Percentiles rank a stretch among this genome's conserved stretches.
phyloP scores from a whole-genome alignment of 2,113 vertebrate genomes.

The Archocentrus centrarchus region DNA sequence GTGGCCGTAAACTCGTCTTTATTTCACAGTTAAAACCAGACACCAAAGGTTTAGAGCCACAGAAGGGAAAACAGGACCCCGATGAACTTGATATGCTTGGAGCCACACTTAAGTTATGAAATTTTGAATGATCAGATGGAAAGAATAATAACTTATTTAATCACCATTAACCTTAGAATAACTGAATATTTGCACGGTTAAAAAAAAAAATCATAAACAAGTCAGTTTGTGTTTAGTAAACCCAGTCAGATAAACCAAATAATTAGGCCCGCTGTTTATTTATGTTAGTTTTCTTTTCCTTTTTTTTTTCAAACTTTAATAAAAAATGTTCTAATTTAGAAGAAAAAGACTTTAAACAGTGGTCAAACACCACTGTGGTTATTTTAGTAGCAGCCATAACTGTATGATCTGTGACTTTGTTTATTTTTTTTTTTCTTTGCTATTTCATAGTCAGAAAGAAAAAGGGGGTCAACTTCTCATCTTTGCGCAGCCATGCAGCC shows the following conservation, averaged over 20 bases:
- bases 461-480: constrained; percentile 57
- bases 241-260: background rate
- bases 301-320: background rate
- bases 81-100: background rate
- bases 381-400: constrained; percentile 47
- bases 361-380: constrained; percentile 21
- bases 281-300: background rate
- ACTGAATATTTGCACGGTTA: background rate
- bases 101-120: background rate
- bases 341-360: constrained; percentile 33
- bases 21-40: background rate
- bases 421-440: constrained; percentile 18
- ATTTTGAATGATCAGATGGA: constrained; percentile 5
- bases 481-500: constrained; percentile 56
- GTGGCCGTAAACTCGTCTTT: background rate
- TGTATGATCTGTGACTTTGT: constrained; percentile 49
- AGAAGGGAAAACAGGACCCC: background rate
- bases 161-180: background rate
- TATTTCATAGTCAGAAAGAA: constrained; percentile 33
- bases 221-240: background rate
- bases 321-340: background rate
- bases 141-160: background rate
- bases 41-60: background rate
- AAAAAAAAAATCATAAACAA: background rate
- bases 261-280: background rate